Evolutionary conservation across 2,113 vertebrate species (phyloP), one percentile per base, ranked within the genome.

Genomic region (Aix galericulata): DNA sequence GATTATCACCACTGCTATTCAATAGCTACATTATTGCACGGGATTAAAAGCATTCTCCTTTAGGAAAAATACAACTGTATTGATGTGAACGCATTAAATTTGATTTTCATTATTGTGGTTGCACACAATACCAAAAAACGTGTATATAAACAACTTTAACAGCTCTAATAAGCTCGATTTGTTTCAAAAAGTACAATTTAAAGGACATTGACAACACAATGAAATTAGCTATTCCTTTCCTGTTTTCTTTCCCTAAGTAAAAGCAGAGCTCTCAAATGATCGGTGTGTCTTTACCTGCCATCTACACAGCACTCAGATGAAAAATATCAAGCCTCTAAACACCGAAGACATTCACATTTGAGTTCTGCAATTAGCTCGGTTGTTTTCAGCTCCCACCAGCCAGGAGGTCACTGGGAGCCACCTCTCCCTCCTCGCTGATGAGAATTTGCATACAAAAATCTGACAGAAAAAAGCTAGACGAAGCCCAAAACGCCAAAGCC

Each of bases 21-120:
- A 83, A 46, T 26, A 90, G 56, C 17, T 88, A 90, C 94, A 93
- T 88, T 74, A 93, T 4, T 86, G 32, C 64, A 48, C 6, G 4
- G n/a, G n/a, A 62, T 80, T 86, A 89, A 95, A 95, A 85, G 82
- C 82, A 53, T 77, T 80, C 68, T 67, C 52, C 46, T 88, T 64
- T 44, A 74, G 25, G 27, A 21, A 82, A 93, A 94, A 88, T 23
- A 64, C 29, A 72, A 2, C 36, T 34, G 29, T 42, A 83, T 80
- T 66, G 73, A 88, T 25, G 82, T 2, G 1, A 94, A 78, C 32
- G 68, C 76, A 91, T 93, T 91, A 90, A 44, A 58, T 29, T 68
- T 79, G 29, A 84, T 69, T 75, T 64, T 79, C 48, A 36, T 60
- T 86, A 38, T 6, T 77, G 56, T 7, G 21, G 56, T 52, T 75